Evolutionary conservation across 2,113 vertebrate genomes (phyloP).

Genomic region (Menura novaehollandiae): DNA sequence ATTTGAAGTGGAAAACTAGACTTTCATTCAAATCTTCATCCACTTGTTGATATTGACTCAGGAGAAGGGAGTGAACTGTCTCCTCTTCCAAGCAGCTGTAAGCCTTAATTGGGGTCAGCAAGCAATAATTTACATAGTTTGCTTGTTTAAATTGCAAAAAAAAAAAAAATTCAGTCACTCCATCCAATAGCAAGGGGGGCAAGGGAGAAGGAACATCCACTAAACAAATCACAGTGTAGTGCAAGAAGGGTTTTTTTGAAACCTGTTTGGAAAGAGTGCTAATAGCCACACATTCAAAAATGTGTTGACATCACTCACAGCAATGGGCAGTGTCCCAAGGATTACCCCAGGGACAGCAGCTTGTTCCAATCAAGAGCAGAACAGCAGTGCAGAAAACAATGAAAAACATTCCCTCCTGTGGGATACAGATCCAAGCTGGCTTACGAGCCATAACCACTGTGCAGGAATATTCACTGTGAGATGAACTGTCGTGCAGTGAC

Average conservation of each 20-base stretch:
- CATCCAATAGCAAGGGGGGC: background rate
- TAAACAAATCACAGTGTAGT: conserved; percentile 11
- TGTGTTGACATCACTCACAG: conserved; percentile 64
- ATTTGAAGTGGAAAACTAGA: background rate
- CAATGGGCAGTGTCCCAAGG: background rate
- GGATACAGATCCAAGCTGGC: background rate
- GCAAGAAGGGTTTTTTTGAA: conserved; percentile 30
- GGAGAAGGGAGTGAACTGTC: background rate
- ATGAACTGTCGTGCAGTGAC: background rate
- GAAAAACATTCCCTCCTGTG: conserved; percentile 13
- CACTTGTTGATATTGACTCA: background rate
- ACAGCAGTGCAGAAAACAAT: conserved; percentile 34
- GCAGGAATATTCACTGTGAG: background rate
- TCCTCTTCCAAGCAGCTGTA: conserved; percentile 13
- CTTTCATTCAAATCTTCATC: background rate
- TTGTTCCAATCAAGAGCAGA: conserved; percentile 56
- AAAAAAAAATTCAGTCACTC: background rate
- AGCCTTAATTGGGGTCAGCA: conserved; percentile 16
- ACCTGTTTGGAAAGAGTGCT: conserved; percentile 51
- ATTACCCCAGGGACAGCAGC: conserved; percentile 39
- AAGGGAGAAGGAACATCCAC: background rate
- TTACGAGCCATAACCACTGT: background rate
- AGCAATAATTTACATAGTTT: conserved; percentile 14
- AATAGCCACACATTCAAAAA: conserved; percentile 52
- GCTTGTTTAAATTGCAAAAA: conserved; percentile 41